Percentiles rank a stretch among this genome's conserved stretches.
These are phyloP conservation scores for Netelia virgata DNA, from an alignment of 2,888 invertebrate genomes.

Conservation along the genomic window DNA sequence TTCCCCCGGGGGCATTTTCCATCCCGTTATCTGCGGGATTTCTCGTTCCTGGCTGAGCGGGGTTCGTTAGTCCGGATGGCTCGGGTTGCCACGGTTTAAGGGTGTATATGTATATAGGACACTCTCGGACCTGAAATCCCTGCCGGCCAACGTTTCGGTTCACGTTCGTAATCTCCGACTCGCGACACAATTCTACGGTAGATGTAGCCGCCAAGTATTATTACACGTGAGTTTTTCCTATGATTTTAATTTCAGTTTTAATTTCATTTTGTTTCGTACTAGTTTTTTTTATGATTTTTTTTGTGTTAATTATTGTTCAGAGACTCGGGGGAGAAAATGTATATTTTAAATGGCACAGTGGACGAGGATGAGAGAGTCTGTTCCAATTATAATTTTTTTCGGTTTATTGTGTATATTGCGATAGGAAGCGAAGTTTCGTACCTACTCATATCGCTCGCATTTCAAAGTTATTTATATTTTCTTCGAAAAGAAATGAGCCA, in stretches of 20 bases:
- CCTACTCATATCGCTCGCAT: too few relatives aligned
- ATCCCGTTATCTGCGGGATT: constrained; percentile 80
- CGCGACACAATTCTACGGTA: constrained; percentile 50
- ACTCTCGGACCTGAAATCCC: constrained; percentile 61
- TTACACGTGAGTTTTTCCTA: constrained; percentile 15
- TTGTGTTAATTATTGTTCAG: constrained; percentile 9
- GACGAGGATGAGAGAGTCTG: constrained; percentile 7
- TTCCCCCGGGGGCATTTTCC: constrained; percentile 79
- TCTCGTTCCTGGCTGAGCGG: constrained; percentile 67
- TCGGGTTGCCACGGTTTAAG: constrained; percentile 68
- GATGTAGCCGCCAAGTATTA: constrained; percentile 17
- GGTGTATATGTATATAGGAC: constrained; percentile 7
- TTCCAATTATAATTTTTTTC: constrained; percentile 21
- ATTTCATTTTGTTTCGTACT: not conserved
- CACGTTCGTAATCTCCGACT: constrained; percentile 68
- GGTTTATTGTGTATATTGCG: not conserved
- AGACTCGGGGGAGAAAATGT: constrained; percentile 18
- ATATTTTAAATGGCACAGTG: constrained; percentile 29
- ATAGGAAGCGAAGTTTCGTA: not conserved
- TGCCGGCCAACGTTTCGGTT: constrained; percentile 33
- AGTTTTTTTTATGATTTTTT: not conserved
- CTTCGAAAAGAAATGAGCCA: too few relatives aligned
- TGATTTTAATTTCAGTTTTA: constrained; percentile 12
- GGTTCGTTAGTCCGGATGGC: constrained; percentile 78
- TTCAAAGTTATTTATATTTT: too few relatives aligned